phyloP scores from a whole-genome alignment of 2,113 vertebrate species.

The Poeciliopsis occidentalis region DNA sequence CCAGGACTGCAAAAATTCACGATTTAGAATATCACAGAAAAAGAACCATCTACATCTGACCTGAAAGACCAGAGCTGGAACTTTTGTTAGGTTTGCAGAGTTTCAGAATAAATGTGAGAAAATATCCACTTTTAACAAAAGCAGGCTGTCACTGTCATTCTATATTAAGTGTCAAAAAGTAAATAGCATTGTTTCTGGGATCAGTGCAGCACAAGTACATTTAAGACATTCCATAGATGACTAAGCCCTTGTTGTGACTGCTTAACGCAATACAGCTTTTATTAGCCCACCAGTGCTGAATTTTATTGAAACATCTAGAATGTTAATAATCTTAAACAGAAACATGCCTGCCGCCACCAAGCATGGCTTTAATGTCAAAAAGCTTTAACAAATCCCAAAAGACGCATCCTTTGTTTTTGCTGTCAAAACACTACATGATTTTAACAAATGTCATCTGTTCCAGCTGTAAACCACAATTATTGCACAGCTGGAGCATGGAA shows the following conservation, averaged over 20 bases:
- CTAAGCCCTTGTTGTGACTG: not conserved
- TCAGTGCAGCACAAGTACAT: not conserved
- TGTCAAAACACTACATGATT: not conserved
- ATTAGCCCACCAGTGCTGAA: not conserved
- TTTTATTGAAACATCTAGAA: not conserved
- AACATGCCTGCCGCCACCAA: not conserved
- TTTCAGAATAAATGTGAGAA: conserved; percentile 6
- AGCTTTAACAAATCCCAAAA: not conserved
- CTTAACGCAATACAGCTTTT: not conserved
- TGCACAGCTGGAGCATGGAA: not conserved
- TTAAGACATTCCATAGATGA: not conserved
- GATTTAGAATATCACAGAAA: conserved; percentile 51
- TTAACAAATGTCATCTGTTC: not conserved
- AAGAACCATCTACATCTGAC: conserved; percentile 49
- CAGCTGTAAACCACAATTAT: not conserved
- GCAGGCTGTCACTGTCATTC: conserved; percentile 1
- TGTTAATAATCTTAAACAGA: not conserved
- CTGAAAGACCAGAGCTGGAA: conserved; percentile 28
- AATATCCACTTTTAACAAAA: conserved; percentile 14
- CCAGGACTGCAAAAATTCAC: conserved; percentile 40
- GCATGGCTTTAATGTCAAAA: too few relatives aligned
- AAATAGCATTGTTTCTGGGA: not conserved
- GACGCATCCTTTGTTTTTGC: not conserved
- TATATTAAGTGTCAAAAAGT: not conserved
- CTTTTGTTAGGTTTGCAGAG: conserved; percentile 32